Evolutionary conservation across 23 tunicate species (phyloP), one percentile per base, ranked within the genome.

Genomic region (Ciona savignyi): DNA sequence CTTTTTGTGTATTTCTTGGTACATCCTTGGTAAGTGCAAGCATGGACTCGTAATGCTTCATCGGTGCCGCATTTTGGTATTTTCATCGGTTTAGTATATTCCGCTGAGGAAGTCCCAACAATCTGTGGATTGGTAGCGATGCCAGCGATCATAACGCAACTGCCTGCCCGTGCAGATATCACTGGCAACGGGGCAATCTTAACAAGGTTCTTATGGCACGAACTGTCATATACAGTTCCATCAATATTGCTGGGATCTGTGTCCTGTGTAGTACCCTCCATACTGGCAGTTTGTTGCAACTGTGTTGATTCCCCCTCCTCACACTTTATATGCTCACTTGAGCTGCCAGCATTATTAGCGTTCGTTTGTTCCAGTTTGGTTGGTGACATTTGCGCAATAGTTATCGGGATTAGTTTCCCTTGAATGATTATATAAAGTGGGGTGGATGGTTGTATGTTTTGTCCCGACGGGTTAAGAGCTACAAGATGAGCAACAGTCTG

Each of bases 1-100:
- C 98, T 93, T 65, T 93, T 93, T 3, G 83, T 88, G 74, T 93
- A 93, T 15, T 83, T 51, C 68, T 93, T 93, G 28, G 68, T 81
- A 62, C 98, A 93, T 26, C 73, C 83, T 23, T 73, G 77, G 74
- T 85, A 86, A 31, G 73, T 35, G 64, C 98, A 93, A 19, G 48
- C 94, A 72, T 77, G 83, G 24, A 92, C 78, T 9, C 97, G 65
- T 63, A 90, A 63, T 25, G 81, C 84, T 60, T 87, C 95, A 30
- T 85, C 67, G 71, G 61, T 56, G 3, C 56, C 35, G 21, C 48
- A 21, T 71, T 28, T 31, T 23, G 51, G 32, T 21, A 28, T 51
- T 26, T 77, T 56, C 9, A 48, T 34, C 56, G 2, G 42, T 15
- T 70, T 66, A 30, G 23, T 61, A 34, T 30, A 27, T 3, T 61